Conservation (phyloP, 2,797 vertebrate species). For the Pangasius mekongensis region DNA sequence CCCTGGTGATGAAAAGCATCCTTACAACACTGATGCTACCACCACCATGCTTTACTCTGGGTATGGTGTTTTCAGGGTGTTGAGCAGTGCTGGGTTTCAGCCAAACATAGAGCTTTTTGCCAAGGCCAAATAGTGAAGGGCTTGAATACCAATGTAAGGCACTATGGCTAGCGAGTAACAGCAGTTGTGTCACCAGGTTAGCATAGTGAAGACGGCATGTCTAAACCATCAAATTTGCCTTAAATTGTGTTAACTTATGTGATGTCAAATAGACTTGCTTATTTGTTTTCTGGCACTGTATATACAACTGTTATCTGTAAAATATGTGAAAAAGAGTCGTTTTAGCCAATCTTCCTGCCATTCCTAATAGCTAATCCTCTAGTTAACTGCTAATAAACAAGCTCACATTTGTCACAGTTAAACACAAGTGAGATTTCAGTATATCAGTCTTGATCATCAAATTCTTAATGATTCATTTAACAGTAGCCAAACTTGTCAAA, state of each 20-base stretch:
- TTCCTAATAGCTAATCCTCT: background rate
- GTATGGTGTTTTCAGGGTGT: background rate
- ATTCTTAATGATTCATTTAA: background rate
- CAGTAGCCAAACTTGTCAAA: background rate
- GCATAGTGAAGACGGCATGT: background rate
- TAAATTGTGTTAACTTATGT: background rate
- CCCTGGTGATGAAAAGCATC: background rate
- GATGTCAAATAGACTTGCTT: background rate
- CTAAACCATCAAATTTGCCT: background rate
- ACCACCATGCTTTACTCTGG: background rate
- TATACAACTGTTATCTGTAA: background rate
- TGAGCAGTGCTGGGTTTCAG: background rate
- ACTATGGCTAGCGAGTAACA: background rate
- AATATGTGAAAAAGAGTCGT: background rate
- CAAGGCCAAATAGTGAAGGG: no score
- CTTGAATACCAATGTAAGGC: no score
- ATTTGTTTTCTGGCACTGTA: background rate
- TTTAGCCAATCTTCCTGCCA: background rate
- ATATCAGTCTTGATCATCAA: background rate
- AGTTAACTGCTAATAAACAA: background rate
- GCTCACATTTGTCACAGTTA: background rate
- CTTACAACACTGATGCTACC: background rate
- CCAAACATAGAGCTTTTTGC: background rate
- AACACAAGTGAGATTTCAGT: background rate
- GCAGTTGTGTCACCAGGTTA: background rate